Evolutionary conservation across 1,140 invertebrate genomes (phyloP).

Genomic region (Drosophila albomicans): DNA sequence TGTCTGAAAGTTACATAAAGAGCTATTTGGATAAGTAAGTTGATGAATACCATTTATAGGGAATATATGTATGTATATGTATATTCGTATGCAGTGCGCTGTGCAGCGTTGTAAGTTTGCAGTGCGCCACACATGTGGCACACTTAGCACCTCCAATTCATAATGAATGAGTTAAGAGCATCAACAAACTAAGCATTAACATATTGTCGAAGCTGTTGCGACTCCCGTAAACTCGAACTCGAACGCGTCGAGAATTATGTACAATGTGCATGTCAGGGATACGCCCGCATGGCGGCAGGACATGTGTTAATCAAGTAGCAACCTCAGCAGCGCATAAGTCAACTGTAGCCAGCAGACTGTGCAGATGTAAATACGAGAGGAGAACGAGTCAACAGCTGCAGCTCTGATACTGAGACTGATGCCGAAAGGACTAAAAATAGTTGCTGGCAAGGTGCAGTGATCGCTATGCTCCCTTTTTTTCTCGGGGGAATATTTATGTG

Average conservation of each 20-base stretch:
- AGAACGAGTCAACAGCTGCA: conserved; percentile 48
- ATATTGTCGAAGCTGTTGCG: conserved; percentile 41
- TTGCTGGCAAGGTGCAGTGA: conserved; percentile 58
- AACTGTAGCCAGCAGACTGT: conserved; percentile 49
- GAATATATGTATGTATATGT: not conserved
- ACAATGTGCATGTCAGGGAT: conserved; percentile 53
- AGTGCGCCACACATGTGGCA: conserved; percentile 57
- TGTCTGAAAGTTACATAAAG: too few relatives aligned
- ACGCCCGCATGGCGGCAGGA: conserved; percentile 75
- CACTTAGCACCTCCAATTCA: conserved; percentile 79
- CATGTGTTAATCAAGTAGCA: conserved; percentile 80
- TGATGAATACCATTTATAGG: not conserved
- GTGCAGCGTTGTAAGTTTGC: not conserved
- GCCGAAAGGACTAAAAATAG: conserved; percentile 72
- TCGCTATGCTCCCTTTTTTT: not conserved
- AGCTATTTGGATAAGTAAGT: too few relatives aligned
- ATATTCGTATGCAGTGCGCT: not conserved
- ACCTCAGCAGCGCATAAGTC: conserved; percentile 65
- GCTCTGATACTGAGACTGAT: conserved; percentile 28
- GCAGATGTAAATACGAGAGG: conserved; percentile 35
- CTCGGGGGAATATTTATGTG: conserved; percentile 67
- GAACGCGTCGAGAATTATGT: conserved; percentile 35
- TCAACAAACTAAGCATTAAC: conserved; percentile 76
- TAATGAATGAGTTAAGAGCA: conserved; percentile 83
- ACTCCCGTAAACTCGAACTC: conserved; percentile 46